Evolutionary conservation across 2,113 vertebrate genomes (phyloP), one percentile per base, ranked within the genome.

Genomic region (Chrysochloris asiatica): DNA sequence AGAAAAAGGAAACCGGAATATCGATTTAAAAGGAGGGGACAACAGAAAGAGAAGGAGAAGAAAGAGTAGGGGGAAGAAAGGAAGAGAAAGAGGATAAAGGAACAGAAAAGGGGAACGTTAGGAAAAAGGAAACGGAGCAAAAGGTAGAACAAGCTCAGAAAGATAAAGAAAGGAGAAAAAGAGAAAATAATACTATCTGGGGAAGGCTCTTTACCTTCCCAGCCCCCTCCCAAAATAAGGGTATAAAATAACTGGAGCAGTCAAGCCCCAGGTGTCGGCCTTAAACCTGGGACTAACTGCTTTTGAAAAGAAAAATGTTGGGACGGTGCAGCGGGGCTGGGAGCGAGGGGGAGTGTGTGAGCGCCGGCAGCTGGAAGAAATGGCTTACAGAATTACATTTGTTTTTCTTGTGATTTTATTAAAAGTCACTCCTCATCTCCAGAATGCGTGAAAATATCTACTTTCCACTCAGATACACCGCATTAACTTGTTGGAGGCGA

Each of bases 391-490:
- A 99, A 99, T 99, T 98, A 99, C 99, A 99, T 99, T 99, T 99
- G 98, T 99, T 99, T 99, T 99, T 98, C 98, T 98, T 98, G 98
- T 98, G 99, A 98, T 99, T 99, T 98, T 99, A 99, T 99, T 99
- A 99, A 99, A 99, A 99, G 98, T 99, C 98, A 98, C 98, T 99
- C 98, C 98, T 98, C 98, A 98, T 99, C 98, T 99, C 98, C 98
- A 98, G 98, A 97, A 96, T 98, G 98, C 98, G 99, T 99, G 98
- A 99, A 99, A 99, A 99, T 98, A 99, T 99, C 98, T 98, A 98
- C 99, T 99, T 99, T 99, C 99, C 98, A 98, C 98, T 98, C 98
- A 99, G 99, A 99, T 99, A 98, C 99, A 98, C 99, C 98, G 96
- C 99, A 99, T 99, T 99, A 99, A 98, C 98, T 98, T 98, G 98